Conservation (phyloP, 2,113 vertebrate genomes). For the Syrmaticus mikado region DNA sequence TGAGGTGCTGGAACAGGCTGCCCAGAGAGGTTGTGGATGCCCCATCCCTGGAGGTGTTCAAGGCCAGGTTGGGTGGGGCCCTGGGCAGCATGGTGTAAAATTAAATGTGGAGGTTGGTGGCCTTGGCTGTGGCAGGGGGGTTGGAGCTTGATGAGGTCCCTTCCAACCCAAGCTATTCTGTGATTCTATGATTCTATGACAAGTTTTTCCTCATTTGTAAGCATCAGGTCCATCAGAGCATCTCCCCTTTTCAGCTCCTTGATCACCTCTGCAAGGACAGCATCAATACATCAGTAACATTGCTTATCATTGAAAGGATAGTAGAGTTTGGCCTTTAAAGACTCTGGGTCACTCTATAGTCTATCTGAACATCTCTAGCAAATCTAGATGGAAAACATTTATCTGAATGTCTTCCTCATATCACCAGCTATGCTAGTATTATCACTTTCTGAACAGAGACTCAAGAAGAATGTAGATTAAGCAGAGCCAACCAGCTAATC, state of each 20-base stretch:
- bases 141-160: too few species aligned
- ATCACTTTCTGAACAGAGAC: background rate
- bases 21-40: too few species aligned
- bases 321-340: background rate
- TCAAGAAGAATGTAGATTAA: background rate
- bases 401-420: background rate
- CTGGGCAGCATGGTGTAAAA: too few species aligned
- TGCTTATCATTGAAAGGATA: background rate
- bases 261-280: background rate
- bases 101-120: too few species aligned
- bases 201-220: background rate
- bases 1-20: too few species aligned
- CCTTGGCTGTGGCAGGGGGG: too few species aligned
- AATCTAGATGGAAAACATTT: background rate
- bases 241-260: background rate
- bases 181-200: too few species aligned
- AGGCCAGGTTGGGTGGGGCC: too few species aligned
- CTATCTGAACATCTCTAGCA: background rate
- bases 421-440: background rate
- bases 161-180: too few species aligned
- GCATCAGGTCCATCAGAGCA: background rate
- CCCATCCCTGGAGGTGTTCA: too few species aligned
- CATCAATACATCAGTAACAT: background rate
- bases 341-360: accelerated
- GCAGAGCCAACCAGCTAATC: background rate